phyloP scores from a whole-genome alignment of 1,140 invertebrate species.

The Bombus breviceps region DNA sequence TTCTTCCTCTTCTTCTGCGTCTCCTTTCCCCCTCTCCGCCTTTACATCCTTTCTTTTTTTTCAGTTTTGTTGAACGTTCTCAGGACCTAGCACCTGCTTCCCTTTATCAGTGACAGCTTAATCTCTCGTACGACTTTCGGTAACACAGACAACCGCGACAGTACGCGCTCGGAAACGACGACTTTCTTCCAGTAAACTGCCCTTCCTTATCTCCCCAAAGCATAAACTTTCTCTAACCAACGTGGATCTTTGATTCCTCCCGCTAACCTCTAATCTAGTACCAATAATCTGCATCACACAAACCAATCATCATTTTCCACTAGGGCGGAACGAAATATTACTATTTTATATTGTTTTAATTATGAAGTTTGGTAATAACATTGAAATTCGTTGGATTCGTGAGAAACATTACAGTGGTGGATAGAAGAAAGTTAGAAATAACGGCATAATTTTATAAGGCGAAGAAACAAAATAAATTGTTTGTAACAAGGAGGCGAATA shows the following conservation, averaged over 20 bases:
- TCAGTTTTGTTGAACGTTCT: slow-evolving; percentile 9
- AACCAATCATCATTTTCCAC: too few species aligned
- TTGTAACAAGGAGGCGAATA: too few species aligned
- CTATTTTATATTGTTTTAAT: too few species aligned
- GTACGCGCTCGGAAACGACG: slow-evolving; percentile 30
- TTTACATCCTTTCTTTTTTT: not conserved
- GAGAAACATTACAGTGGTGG: too few species aligned
- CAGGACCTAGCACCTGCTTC: slow-evolving; percentile 43
- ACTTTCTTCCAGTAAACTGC: slow-evolving; percentile 36
- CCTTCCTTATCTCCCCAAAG: slow-evolving; percentile 24
- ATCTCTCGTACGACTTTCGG: slow-evolving; percentile 65
- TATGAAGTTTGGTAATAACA: too few species aligned
- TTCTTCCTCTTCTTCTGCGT: not conserved
- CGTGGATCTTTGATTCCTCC: slow-evolving; percentile 37
- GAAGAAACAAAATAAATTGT: too few species aligned
- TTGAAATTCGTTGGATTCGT: too few species aligned
- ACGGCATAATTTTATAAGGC: too few species aligned
- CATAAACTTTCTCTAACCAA: not conserved
- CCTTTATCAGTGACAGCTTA: slow-evolving; percentile 64
- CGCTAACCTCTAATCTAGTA: slow-evolving; percentile 37
- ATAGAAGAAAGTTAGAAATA: too few species aligned
- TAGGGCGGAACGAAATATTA: too few species aligned
- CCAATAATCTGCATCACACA: slow-evolving; percentile 36
- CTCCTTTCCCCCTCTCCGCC: too few species aligned
- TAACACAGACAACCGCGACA: slow-evolving; percentile 42